Evolutionary conservation across 2,888 invertebrate species (phyloP).

Genomic region (Limnephilus rhombicus): DNA sequence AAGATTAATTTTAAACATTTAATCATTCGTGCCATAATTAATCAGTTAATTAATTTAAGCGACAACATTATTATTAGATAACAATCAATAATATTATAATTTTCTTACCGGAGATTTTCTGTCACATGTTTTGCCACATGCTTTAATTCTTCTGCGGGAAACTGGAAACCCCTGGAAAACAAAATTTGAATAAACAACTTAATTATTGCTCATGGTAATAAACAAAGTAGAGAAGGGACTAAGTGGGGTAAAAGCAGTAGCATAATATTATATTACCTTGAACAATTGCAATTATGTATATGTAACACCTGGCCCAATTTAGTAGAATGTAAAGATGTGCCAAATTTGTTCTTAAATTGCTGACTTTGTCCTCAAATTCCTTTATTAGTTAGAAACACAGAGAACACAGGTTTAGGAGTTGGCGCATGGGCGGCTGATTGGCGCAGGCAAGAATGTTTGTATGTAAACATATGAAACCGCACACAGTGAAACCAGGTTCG

Average conservation of each 20-base stretch:
- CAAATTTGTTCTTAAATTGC: too few relatives aligned
- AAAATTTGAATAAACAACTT: background rate
- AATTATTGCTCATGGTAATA: background rate
- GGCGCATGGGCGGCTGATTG: too few relatives aligned
- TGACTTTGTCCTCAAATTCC: too few relatives aligned
- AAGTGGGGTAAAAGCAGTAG: background rate
- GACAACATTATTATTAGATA: background rate
- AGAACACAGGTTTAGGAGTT: too few relatives aligned
- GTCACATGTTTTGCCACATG: constrained; percentile 75
- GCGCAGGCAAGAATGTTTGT: too few relatives aligned
- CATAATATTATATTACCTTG: background rate
- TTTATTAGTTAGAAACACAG: too few relatives aligned
- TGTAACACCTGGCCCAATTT: too few relatives aligned
- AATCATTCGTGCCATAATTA: too few relatives aligned
- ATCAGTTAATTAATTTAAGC: background rate
- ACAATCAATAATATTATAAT: background rate
- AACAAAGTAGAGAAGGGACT: background rate
- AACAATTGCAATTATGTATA: background rate
- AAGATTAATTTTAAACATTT: too few relatives aligned
- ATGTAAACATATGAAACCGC: too few relatives aligned
- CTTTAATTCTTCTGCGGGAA: constrained; percentile 78
- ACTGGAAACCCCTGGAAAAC: constrained; percentile 75
- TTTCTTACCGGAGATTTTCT: constrained; percentile 74
- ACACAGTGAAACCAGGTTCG: too few relatives aligned
- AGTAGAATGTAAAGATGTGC: too few relatives aligned